Conservation (phyloP, 2,888 invertebrate species). For the Lithosia quadra region DNA sequence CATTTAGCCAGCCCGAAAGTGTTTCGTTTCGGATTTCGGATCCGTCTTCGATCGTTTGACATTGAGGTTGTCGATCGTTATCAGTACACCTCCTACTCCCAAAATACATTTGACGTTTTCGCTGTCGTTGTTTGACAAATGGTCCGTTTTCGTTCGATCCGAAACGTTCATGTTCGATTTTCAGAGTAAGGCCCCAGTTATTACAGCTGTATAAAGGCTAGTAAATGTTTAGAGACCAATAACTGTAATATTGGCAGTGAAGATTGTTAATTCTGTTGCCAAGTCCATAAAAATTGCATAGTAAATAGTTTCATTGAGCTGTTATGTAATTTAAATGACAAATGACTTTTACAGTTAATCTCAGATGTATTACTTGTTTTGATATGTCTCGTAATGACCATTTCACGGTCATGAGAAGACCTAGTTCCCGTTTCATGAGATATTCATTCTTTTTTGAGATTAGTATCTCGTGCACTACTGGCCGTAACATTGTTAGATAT, state of each 20-base stretch:
- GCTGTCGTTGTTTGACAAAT: no score
- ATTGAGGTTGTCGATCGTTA: no score
- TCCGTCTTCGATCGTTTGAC: no score
- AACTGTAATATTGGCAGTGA: not conserved
- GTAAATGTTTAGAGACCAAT: not conserved
- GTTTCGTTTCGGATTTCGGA: no score
- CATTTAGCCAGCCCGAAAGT: no score
- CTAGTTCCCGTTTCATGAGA: constrained; percentile 55
- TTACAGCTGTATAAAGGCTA: constrained; percentile 2
- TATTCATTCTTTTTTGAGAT: constrained; percentile 37
- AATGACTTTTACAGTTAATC: constrained; percentile 11
- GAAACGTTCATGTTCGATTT: no score
- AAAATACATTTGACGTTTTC: no score
- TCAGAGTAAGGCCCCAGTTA: no score
- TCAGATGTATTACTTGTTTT: constrained; percentile 1
- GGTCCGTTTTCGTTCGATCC: no score
- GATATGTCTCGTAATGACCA: constrained; percentile 34
- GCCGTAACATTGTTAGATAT: constrained; percentile 36
- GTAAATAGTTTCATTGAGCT: not conserved
- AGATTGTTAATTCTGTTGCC: not conserved
- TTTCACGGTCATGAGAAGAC: constrained; percentile 69
- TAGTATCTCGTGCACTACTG: constrained; percentile 42
- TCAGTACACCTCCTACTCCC: no score
- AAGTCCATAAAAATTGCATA: not conserved
- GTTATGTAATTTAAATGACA: constrained; percentile 6